Evolutionary conservation across 1,140 invertebrate genomes (phyloP), one percentile per base, ranked within the genome.

Genomic region (Globodera ellingtonae): DNA sequence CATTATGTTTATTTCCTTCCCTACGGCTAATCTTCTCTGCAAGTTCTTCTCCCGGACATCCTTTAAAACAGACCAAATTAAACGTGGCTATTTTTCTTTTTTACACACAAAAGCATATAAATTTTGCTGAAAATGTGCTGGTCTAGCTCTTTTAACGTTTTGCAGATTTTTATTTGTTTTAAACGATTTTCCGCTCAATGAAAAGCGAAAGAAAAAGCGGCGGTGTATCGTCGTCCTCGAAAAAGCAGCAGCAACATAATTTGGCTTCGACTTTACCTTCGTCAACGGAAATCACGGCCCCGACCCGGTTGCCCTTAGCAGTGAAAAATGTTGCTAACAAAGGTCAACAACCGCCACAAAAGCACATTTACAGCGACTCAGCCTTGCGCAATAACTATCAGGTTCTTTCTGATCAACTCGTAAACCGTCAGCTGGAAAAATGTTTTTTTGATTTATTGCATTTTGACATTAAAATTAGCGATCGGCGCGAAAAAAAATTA

Each of bases 371-470:
- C 79, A 84, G 80, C 74, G 83, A 84, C 46, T 47, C 59, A 24
- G 83, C 83, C 15, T 52, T 84, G 52, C 75, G 84, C n/a, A 84
- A 82, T 44, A 84, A 84, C 62, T 86, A 84, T 50, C 52, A 65
- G 15, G 71, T 83, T 76, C 15, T 15, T 56, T 66, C 75, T 44
- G 35, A 35, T 35, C 35, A 35, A 35, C 35, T 35, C 35, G 35
- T 35, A 35, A 35, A 35, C 35, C 35, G 35, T 35, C 35, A 2
- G 35, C 35, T 35, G 35, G 35, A 2, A 35, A 35, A 35, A 35
- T 35, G 3, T 35, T 35, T 35, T 35, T 35, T 35, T 35, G 35
- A 35, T 35, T 35, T 35, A 35, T 35, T 35, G 1, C 35, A 35
- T 35, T 35, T 3, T 35, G 35, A 35, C 35, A 35, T 35, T 35